Evolutionary conservation across 2,888 invertebrate genomes (phyloP).

Genomic region (Chirona hameri): DNA sequence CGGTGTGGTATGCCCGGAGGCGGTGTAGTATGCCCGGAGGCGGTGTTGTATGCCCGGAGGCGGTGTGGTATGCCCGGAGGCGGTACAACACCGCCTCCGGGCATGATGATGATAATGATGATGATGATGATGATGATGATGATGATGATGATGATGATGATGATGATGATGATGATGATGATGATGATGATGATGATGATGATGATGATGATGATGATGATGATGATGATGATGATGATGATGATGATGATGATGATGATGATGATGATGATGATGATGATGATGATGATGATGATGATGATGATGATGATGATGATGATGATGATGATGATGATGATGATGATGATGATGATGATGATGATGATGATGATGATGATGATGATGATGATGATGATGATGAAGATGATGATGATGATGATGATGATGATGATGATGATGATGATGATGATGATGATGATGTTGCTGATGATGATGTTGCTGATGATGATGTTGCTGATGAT

Average conservation of each 20-base stretch:
- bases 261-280: conserved; percentile 22
- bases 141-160: conserved; percentile 22
- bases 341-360: conserved; percentile 22
- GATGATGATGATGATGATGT: no score
- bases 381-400: no score
- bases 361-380: conserved; percentile 22
- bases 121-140: conserved; percentile 22
- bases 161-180: conserved; percentile 22
- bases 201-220: conserved; percentile 22
- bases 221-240: conserved; percentile 22
- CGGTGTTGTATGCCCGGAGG: no score
- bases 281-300: conserved; percentile 10
- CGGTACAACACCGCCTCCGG: no score
- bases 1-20: no score
- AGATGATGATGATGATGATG: conserved; percentile 10
- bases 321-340: conserved; percentile 22
- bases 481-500: no score
- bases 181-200: conserved; percentile 22
- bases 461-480: no score
- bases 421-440: conserved; percentile 22
- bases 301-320: conserved; percentile 9
- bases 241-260: conserved; percentile 22
- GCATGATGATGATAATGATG: conserved; percentile 7
- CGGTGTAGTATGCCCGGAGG: no score
- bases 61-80: no score